These are phyloP conservation scores for Phoeniculus purpureus DNA, from an alignment of 2,797 vertebrate species.

Conservation along the genomic window DNA sequence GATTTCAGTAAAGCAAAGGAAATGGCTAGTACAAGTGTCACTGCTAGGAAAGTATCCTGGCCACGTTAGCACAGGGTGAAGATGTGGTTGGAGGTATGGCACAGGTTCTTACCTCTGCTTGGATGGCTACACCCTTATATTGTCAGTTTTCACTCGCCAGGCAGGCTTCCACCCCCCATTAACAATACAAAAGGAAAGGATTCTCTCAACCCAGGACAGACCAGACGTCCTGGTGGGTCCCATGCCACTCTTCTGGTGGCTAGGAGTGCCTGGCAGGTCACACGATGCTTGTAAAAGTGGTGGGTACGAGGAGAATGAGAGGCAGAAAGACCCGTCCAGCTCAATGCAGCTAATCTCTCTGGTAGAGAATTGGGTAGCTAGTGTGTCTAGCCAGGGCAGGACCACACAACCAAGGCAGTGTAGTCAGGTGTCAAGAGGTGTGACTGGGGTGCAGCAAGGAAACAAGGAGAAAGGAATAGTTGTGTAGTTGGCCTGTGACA, in stretches of 20 bases:
- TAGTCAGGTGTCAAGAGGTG: not conserved
- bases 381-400: not conserved
- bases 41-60: not conserved
- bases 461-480: not conserved
- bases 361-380: not conserved
- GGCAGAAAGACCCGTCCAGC: not conserved
- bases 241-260: not conserved
- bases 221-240: not conserved
- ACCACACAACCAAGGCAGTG: not conserved
- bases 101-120: not conserved
- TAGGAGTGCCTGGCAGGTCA: not conserved
- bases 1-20: not conserved
- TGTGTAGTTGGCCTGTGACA: not conserved
- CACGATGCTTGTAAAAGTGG: not conserved
- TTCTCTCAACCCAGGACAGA: not conserved
- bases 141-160: not conserved
- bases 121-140: not conserved
- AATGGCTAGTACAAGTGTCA: not conserved
- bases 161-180: not conserved
- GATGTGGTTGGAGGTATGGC: not conserved
- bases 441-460: not conserved
- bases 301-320: not conserved
- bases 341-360: not conserved
- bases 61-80: not conserved
- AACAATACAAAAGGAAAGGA: not conserved